Base-by-base conservation (phyloP, 1,140 invertebrate species). In the Brachystomella parvula region DNA sequence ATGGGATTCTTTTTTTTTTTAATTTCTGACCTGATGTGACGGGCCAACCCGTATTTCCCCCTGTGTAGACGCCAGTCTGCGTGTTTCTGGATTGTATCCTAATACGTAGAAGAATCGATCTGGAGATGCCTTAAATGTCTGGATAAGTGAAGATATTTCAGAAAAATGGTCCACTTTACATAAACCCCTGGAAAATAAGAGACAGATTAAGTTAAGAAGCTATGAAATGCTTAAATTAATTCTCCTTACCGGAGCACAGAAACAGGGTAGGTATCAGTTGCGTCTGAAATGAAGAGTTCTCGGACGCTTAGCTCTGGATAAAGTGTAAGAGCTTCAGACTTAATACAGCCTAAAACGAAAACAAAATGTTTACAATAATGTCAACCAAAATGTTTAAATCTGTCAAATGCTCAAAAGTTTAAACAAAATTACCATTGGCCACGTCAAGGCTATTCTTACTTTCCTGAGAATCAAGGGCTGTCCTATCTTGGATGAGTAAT, bases 31-130 rank as follows among this genome's bases (percentile, higher is more conserved):
- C 89, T 94, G 92, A 83, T 94, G 91, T 78, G 88, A 89, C 78
- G 89, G 86, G 81, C 93, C 93, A 80, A 95, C 90, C 83, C 92
- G 85, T 79, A 96, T 96, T 83, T 94, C 90, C 12, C 91, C 90
- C 82, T 94, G 91, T 78, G 90, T 92, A 78, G 88, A 84, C 78
- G 87, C 86, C 81, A 87, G 82, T 77, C 84, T 82, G 74, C 82
- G 79, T 65, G 81, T 84, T 75, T 85, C 83, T 44, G 82, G 82
- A 71, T 83, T 84, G 74, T 83, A 85, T 62, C 72, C 72, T 66
- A 73, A 71, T 9, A 73, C 67, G 69, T 73, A 73, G 64, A 73
- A 79, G 69, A 79, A 79, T 26, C 71, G 71, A 65, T 79, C 77
- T 33, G 76, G 75, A 53, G 73, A 69, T 1, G 77, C 77, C 32